A percentile compares a stretch with the other conserved stretches of the same genome.
These are phyloP conservation scores for Loripinus fragilis DNA, from an alignment of 2,888 invertebrate genomes.

Conservation along the genomic window DNA sequence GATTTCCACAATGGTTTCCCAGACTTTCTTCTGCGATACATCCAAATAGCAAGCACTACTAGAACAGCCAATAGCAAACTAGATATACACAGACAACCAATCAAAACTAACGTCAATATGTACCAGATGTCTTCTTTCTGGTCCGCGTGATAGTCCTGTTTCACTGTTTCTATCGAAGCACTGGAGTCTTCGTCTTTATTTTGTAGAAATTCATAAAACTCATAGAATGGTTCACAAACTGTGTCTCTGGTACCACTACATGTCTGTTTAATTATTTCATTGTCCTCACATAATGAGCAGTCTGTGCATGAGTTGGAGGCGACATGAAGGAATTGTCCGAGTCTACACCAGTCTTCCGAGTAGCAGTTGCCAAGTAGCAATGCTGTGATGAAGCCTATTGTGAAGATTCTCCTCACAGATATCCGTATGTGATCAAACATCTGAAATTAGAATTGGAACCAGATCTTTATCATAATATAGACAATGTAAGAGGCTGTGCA, in stretches of 20 bases:
- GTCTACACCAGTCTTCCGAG: neutral
- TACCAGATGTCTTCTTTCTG: constrained; percentile 6
- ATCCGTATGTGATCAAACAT: too few relatives aligned
- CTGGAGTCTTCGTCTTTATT: neutral
- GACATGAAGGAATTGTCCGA: neutral
- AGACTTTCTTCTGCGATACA: neutral
- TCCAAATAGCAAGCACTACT: neutral
- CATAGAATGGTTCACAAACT: constrained; percentile 4
- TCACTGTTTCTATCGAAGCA: neutral
- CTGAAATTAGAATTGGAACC: too few relatives aligned
- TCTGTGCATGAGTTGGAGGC: neutral
- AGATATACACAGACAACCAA: neutral
- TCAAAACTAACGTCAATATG: neutral
- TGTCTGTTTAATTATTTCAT: neutral
- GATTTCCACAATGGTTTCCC: neutral
- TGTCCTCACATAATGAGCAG: neutral
- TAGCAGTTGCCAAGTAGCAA: neutral
- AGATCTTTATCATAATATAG: too few relatives aligned
- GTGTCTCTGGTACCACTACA: neutral
- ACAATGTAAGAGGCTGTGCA: too few relatives aligned
- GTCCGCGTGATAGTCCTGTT: neutral
- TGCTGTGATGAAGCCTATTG: too few relatives aligned
- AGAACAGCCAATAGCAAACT: neutral
- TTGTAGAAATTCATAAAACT: neutral
- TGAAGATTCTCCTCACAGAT: too few relatives aligned